Evolutionary conservation across 2,113 vertebrate genomes (phyloP), one percentile per base, ranked within the genome.

Genomic region (Calypte anna): DNA sequence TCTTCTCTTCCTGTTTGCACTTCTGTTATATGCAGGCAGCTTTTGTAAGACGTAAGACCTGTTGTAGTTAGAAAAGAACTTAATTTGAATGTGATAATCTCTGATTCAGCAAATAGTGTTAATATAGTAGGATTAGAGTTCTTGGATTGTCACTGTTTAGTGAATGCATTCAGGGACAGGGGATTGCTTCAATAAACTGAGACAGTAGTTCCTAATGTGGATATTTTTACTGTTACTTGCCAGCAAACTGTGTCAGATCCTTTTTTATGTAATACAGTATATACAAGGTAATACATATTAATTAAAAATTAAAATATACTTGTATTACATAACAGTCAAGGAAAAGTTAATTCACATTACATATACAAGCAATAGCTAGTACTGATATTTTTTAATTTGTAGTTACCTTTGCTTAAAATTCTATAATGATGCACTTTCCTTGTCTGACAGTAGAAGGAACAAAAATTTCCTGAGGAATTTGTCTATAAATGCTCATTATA

Each of bases 61-160:
- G 16, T 55, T 62, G 36, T 15, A 89, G 38, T 30, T 68, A 62
- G 43, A 67, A 46, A 72, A 92, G 9, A 51, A 57, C 5, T 4
- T 27, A 9, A 67, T 82, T 81, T 88, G 59, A 75, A 74, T 62
- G 15, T 54, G 12, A 80, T 78, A 63, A 53, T 68, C 72, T 80
- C 77, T 57, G 46, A 28, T 64, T 91, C 70, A 80, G 44, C 40
- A 53, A 69, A 73, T 28, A 46, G 10, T 79, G 40, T 73, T 95
- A 75, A 85, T 93, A 90, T 82, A 50, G 53, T 79, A 82, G 62
- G 36, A 80, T 83, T 83, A 91, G 28, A 70, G 68, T 79, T 72
- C 64, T 75, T 40, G 36, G 43, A 59, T 91, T 94, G 78, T 59
- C 77, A 88, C 72, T 66, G 53, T 19, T 38, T 40, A 70, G 38